phyloP scores from a whole-genome alignment of 92 coral and sea anemone species.

The Palythoa heliodiscus region DNA sequence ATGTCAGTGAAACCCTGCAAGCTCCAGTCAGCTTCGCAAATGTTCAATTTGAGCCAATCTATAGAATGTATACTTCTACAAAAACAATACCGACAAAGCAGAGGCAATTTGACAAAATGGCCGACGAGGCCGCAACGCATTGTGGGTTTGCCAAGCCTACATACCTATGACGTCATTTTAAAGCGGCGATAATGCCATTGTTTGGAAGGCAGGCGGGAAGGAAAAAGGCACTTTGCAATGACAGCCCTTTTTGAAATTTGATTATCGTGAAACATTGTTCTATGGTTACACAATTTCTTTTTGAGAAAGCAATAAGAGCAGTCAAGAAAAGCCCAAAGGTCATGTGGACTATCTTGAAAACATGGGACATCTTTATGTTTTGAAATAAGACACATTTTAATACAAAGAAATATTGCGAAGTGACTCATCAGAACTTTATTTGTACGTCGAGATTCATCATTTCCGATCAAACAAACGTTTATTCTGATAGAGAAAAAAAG shows the following conservation, averaged over 20 bases:
- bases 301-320: neutral
- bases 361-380: neutral
- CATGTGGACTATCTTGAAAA: conserved; percentile 9
- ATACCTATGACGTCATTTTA: conserved; percentile 85
- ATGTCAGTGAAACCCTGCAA: conserved; percentile 56
- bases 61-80: conserved; percentile 68
- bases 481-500: conserved; percentile 17
- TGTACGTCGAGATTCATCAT: neutral
- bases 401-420: neutral
- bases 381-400: neutral
- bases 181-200: conserved; percentile 47
- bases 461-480: conserved; percentile 7
- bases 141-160: conserved; percentile 96
- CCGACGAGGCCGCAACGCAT: conserved; percentile 60
- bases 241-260: conserved; percentile 16
- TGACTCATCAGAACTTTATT: conserved; percentile 12
- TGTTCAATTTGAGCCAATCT: conserved; percentile 71
- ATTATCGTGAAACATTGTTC: conserved; percentile 16
- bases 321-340: neutral
- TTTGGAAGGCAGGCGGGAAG: conserved; percentile 49
- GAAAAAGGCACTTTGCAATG: conserved; percentile 11
- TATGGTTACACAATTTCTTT: conserved; percentile 17
- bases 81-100: conserved; percentile 77
- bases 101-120: conserved; percentile 66
- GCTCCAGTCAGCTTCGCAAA: conserved; percentile 65